These are phyloP conservation scores for Epizoanthus scotinus DNA, from an alignment of 92 coral and sea anemone species.

Conservation along the genomic window DNA sequence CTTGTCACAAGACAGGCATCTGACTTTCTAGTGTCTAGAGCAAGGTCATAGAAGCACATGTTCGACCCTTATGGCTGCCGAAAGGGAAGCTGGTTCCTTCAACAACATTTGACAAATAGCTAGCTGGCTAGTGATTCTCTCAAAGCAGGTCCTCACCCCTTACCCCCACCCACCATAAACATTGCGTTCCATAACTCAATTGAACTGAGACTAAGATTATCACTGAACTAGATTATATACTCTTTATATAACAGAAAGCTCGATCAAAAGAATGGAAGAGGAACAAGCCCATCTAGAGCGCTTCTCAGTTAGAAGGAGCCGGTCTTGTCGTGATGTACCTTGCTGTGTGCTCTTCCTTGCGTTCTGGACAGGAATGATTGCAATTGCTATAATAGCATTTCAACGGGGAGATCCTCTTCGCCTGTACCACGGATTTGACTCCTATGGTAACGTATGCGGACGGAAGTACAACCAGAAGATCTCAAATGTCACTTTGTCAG, in stretches of 20 bases:
- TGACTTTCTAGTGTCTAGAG: too few relatives aligned
- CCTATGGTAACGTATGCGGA: constrained; percentile 48
- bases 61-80: too few relatives aligned
- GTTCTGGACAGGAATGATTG: constrained; percentile 47
- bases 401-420: constrained; percentile 51
- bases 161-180: too few relatives aligned
- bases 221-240: too few relatives aligned
- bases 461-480: constrained; percentile 42
- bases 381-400: constrained; percentile 38
- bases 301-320: constrained; percentile 26
- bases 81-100: too few relatives aligned
- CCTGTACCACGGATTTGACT: constrained; percentile 42
- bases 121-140: too few relatives aligned
- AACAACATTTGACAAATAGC: too few relatives aligned
- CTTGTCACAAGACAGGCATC: too few relatives aligned
- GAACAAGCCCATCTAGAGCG: neutral
- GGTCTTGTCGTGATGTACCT: constrained; percentile 43
- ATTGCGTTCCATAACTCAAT: too few relatives aligned
- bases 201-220: too few relatives aligned
- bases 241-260: constrained; percentile 19
- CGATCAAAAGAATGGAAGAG: constrained; percentile 20
- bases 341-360: constrained; percentile 41
- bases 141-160: too few relatives aligned
- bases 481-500: constrained; percentile 40
- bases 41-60: too few relatives aligned